Conservation (phyloP, 2,113 vertebrate species). For the Neodon shergylaensis region DNA sequence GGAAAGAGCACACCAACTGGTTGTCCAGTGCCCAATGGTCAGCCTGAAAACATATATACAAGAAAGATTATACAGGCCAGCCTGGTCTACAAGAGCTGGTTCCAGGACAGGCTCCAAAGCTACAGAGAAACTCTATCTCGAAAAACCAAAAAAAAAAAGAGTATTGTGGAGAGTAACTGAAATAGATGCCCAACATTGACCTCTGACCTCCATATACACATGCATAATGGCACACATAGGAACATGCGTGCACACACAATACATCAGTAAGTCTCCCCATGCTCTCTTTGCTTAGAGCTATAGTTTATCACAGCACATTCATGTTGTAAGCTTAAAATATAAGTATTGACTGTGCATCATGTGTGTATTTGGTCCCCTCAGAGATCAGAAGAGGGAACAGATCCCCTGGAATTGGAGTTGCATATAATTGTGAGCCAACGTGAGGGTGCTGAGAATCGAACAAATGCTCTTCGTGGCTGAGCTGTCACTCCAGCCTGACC, state of each 20-base stretch:
- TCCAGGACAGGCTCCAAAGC: too few relatives aligned
- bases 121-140: too few relatives aligned
- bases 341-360: background rate
- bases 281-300: background rate
- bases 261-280: background rate
- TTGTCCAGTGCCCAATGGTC: background rate
- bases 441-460: background rate
- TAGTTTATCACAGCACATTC: background rate
- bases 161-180: background rate
- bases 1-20: background rate
- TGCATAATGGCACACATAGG: too few relatives aligned
- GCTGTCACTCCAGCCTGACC: background rate
- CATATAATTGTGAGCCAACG: background rate
- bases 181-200: background rate
- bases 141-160: too few relatives aligned
- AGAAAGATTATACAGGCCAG: background rate
- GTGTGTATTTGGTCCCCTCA: background rate
- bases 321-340: conserved; percentile 28
- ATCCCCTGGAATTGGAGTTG: background rate
- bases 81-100: too few relatives aligned
- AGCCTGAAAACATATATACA: background rate
- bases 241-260: background rate
- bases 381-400: background rate
- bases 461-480: background rate
- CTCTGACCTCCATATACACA: background rate